Percentiles rank a stretch among this genome's conserved stretches.
These are phyloP conservation scores for Leiothrix lutea DNA, from an alignment of 2,113 vertebrate species.

Conservation along the genomic window DNA sequence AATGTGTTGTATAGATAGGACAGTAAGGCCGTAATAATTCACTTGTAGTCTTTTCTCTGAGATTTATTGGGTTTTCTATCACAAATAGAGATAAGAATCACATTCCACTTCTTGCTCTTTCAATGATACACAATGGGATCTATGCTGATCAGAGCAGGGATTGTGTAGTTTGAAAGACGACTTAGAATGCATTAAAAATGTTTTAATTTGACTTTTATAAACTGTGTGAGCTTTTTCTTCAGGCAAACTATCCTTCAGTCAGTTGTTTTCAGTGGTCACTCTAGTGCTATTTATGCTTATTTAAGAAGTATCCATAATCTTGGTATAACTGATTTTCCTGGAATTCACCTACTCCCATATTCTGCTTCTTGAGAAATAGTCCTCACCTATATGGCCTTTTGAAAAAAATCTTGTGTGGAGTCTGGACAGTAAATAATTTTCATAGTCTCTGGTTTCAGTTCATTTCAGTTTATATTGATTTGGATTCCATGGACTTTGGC, in stretches of 20 bases:
- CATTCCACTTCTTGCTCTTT: not conserved
- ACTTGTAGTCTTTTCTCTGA: not conserved
- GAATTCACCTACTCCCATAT: not conserved
- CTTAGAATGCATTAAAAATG: not conserved
- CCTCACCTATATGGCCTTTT: not conserved
- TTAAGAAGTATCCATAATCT: not conserved
- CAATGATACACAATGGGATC: not conserved
- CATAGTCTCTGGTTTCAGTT: constrained; percentile 9
- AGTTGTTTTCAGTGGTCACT: not conserved
- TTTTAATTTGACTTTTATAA: not conserved
- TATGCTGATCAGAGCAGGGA: not conserved
- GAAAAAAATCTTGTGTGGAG: not conserved
- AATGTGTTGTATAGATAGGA: not conserved
- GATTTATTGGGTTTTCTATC: constrained; percentile 27
- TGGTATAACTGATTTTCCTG: not conserved
- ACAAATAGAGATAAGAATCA: constrained; percentile 15
- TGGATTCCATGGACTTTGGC: not conserved
- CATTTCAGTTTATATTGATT: constrained; percentile 9
- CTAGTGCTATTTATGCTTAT: not conserved
- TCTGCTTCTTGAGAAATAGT: constrained; percentile 2
- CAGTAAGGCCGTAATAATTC: not conserved
- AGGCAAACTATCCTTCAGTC: not conserved
- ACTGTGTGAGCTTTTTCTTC: not conserved
- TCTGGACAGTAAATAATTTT: not conserved
- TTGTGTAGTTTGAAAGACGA: not conserved